These are phyloP conservation scores for Zoanthus gigantus DNA, from an alignment of 92 coral and sea anemone species.

Conservation along the genomic window DNA sequence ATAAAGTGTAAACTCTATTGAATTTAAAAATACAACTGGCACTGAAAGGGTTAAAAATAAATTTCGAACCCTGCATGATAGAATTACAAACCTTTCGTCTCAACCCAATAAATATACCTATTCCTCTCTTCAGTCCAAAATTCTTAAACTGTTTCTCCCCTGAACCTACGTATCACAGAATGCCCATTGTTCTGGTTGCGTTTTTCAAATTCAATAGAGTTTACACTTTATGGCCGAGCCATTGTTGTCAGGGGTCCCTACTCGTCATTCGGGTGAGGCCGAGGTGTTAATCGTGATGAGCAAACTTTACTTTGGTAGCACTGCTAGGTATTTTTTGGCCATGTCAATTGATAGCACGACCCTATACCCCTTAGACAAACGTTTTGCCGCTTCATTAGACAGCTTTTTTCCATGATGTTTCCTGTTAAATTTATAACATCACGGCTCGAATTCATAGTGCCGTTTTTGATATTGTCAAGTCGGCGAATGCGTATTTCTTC, in stretches of 20 bases:
- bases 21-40: too few relatives aligned
- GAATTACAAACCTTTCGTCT: too few relatives aligned
- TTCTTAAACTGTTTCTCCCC: not conserved
- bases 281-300: constrained; percentile 40
- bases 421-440: not conserved
- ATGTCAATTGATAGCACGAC: constrained; percentile 41
- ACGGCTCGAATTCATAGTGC: too few relatives aligned
- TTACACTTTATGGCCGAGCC: not conserved
- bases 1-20: too few relatives aligned
- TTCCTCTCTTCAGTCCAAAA: too few relatives aligned
- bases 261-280: constrained; percentile 39
- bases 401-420: not conserved
- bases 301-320: not conserved
- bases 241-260: not conserved
- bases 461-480: too few relatives aligned
- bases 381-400: too few relatives aligned
- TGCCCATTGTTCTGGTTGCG: constrained; percentile 6
- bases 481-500: not conserved
- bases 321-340: constrained; percentile 15
- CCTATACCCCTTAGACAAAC: constrained; percentile 42
- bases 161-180: not conserved
- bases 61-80: too few relatives aligned
- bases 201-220: constrained; percentile 9
- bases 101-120: too few relatives aligned
- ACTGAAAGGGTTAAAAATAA: too few relatives aligned